Conservation (phyloP, 2,113 vertebrate species). For the Hassar affinis region DNA sequence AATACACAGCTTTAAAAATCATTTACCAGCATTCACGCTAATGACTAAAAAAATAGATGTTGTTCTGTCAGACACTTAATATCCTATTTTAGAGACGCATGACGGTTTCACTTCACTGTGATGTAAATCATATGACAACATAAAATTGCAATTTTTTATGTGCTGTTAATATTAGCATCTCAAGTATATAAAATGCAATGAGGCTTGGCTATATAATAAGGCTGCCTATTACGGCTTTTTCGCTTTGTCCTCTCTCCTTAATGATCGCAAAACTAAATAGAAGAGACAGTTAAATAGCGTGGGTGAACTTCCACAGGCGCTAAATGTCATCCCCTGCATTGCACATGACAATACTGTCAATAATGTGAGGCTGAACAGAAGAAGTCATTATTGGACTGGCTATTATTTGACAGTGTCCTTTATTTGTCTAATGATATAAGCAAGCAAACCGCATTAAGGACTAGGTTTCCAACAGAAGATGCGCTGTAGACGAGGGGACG, state of each 20-base stretch:
- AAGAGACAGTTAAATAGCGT: slow-evolving; percentile 12
- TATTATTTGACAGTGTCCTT: not conserved
- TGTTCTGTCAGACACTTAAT: not conserved
- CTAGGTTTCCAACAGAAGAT: not conserved
- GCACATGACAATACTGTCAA: slow-evolving; percentile 16
- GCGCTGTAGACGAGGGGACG: not conserved
- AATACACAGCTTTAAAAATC: slow-evolving; percentile 25
- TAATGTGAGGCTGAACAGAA: not conserved
- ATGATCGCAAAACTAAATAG: slow-evolving; percentile 22
- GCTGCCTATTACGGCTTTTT: not conserved
- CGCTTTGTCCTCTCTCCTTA: slow-evolving; percentile 1
- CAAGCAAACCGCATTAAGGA: not conserved
- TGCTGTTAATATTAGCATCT: slow-evolving; percentile 7
- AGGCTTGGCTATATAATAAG: slow-evolving; percentile 2
- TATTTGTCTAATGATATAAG: not conserved
- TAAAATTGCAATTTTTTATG: not conserved
- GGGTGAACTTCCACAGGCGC: not conserved
- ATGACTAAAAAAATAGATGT: slow-evolving; percentile 12
- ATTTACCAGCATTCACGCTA: slow-evolving; percentile 9
- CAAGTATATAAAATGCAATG: not conserved
- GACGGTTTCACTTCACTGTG: not conserved
- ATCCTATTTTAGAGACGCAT: slow-evolving; percentile 18
- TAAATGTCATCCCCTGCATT: not conserved
- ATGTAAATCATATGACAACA: not conserved
- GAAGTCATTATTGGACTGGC: not conserved